Evolutionary conservation across 2,888 invertebrate genomes (phyloP).

Genomic region (Drosophila fulvimacula): DNA sequence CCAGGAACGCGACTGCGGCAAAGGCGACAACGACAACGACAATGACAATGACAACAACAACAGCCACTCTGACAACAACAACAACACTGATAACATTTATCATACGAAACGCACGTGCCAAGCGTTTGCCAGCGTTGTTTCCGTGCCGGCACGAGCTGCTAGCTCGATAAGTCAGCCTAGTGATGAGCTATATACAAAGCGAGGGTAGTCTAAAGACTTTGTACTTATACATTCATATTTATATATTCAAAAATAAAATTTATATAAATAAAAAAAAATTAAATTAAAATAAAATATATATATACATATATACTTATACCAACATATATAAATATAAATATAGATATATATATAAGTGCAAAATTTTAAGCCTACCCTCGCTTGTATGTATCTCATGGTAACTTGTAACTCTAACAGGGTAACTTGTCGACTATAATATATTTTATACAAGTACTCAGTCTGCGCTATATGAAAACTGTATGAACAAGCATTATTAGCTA

Average conservation of each 20-base stretch:
- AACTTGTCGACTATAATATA: neutral
- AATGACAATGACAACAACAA: conserved; percentile 29
- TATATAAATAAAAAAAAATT: no score
- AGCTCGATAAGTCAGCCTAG: conserved; percentile 52
- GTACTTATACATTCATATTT: no score
- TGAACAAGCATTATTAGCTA: neutral
- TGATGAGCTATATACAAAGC: conserved; percentile 19
- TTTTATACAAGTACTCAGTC: neutral
- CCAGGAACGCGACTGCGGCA: conserved; percentile 56
- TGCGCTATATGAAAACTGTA: neutral
- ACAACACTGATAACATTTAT: conserved; percentile 66
- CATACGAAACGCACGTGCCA: conserved; percentile 77
- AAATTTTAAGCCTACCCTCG: no score
- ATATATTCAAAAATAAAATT: no score
- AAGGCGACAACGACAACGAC: conserved; percentile 36
- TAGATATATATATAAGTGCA: neutral
- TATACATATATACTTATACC: no score
- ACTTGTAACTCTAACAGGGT: no score
- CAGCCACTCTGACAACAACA: conserved; percentile 1
- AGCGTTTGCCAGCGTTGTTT: conserved; percentile 71
- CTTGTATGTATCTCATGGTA: no score
- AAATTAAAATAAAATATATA: no score
- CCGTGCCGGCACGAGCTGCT: conserved; percentile 46
- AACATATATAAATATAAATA: no score
- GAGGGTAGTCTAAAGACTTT: conserved; percentile 24